Evolutionary conservation across 2,113 vertebrate genomes (phyloP).

Genomic region (Xenopus tropicalis): DNA sequence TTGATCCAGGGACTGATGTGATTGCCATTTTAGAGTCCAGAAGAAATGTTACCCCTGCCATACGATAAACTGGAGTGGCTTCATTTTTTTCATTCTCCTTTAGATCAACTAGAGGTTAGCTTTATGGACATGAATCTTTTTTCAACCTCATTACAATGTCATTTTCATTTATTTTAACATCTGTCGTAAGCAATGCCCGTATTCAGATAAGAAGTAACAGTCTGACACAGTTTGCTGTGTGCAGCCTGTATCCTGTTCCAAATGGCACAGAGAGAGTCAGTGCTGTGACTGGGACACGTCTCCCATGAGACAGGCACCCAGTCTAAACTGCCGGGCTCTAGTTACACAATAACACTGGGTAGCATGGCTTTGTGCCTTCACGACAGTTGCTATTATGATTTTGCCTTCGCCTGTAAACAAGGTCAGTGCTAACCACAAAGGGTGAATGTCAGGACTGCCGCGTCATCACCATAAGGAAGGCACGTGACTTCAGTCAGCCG

Average conservation of each 20-base stretch:
- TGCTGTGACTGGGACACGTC: not conserved
- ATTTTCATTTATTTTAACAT: not conserved
- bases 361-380: slow-evolving; percentile 54
- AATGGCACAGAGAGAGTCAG: not conserved
- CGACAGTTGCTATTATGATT: slow-evolving; percentile 57
- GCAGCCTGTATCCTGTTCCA: not conserved
- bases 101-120: too few species aligned
- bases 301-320: not conserved
- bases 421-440: slow-evolving; percentile 60
- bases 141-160: too few species aligned
- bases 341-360: slow-evolving; percentile 51
- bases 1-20: too few species aligned
- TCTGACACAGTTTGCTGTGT: not conserved
- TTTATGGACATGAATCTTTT: too few species aligned
- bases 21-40: too few species aligned
- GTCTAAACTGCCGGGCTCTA: not conserved
- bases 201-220: not conserved
- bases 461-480: slow-evolving; percentile 59
- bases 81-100: too few species aligned
- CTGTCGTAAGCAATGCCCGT: not conserved
- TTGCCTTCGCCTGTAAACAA: slow-evolving; percentile 59
- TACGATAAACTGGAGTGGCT: too few species aligned
- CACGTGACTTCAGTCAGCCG: slow-evolving; percentile 55
- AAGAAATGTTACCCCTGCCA: too few species aligned
- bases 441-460: slow-evolving; percentile 59